These are phyloP conservation scores for Poecilia gillii DNA, from an alignment of 2,797 vertebrate species.

Conservation along the genomic window DNA sequence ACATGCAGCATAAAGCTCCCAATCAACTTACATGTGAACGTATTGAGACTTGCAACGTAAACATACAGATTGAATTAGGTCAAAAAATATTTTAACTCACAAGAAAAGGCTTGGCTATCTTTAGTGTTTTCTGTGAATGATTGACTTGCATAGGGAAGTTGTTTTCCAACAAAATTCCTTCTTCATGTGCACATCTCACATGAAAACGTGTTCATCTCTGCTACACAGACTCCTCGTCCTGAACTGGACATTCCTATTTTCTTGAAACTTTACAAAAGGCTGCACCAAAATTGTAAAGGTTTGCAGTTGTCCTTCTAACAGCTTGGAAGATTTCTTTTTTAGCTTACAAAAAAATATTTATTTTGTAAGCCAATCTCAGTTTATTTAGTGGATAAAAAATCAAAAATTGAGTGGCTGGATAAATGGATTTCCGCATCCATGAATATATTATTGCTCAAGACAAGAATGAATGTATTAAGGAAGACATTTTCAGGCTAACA, in stretches of 20 bases:
- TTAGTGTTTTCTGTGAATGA: background rate
- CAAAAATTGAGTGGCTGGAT: background rate
- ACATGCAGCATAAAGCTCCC: background rate
- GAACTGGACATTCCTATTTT: background rate
- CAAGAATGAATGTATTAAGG: background rate
- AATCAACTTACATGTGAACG: background rate
- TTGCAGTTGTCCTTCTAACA: background rate
- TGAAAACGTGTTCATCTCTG: background rate
- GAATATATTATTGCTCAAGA: slow-evolving; percentile 2
- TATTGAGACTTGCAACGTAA: background rate
- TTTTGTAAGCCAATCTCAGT: background rate
- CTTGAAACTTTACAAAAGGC: background rate
- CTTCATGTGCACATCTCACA: background rate
- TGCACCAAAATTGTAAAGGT: background rate
- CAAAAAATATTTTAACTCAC: background rate
- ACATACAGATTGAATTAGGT: background rate
- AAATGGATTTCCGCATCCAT: background rate
- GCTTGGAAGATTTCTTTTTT: background rate
- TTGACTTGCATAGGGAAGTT: background rate
- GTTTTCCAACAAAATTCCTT: background rate
- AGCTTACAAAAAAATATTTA: too few relatives aligned
- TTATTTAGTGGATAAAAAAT: slow-evolving; percentile 10
- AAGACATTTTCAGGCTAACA: background rate
- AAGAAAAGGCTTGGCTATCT: background rate
- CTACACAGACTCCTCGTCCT: background rate